phyloP scores from a whole-genome alignment of 2,113 vertebrate genomes.

The Leptobrachium leishanense region DNA sequence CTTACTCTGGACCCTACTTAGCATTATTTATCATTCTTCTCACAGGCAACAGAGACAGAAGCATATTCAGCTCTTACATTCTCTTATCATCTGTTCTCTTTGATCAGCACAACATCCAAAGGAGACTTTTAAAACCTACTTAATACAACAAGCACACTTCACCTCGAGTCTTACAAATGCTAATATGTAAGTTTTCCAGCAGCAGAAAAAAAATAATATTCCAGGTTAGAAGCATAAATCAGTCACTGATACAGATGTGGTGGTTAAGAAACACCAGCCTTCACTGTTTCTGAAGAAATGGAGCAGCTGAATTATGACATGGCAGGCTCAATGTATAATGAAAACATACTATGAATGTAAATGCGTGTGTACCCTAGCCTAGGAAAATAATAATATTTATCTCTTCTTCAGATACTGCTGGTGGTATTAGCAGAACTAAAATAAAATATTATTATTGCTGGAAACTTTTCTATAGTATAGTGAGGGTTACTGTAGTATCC shows the following conservation, averaged over 20 bases:
- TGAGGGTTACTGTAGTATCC: too few relatives aligned
- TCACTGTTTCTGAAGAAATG: conserved; percentile 11
- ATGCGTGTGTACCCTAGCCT: too few relatives aligned
- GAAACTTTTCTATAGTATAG: too few relatives aligned
- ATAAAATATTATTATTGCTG: too few relatives aligned
- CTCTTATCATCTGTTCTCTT: conserved; percentile 27
- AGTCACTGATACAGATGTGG: conserved; percentile 4
- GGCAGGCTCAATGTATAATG: conserved; percentile 2
- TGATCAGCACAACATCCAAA: conserved; percentile 38
- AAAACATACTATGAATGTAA: conserved; percentile 24
- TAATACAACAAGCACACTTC: conserved; percentile 48
- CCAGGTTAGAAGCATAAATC: conserved; percentile 25
- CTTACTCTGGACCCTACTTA: conserved; percentile 10
- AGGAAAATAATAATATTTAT: too few relatives aligned
- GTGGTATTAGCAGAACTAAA: too few relatives aligned
- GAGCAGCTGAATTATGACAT: conserved; percentile 25
- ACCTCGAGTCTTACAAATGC: conserved; percentile 25
- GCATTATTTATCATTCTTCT: conserved; percentile 35
- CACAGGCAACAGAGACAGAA: conserved; percentile 6
- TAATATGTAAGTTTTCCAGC: conserved; percentile 49
- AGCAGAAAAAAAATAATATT: conserved; percentile 7
- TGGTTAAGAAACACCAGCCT: not conserved
- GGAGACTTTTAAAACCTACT: conserved; percentile 48
- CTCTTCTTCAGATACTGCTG: too few relatives aligned
- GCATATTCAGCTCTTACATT: conserved; percentile 19